Conservation (phyloP, 1,140 invertebrate genomes). For the Drosophila pruinosa region DNA sequence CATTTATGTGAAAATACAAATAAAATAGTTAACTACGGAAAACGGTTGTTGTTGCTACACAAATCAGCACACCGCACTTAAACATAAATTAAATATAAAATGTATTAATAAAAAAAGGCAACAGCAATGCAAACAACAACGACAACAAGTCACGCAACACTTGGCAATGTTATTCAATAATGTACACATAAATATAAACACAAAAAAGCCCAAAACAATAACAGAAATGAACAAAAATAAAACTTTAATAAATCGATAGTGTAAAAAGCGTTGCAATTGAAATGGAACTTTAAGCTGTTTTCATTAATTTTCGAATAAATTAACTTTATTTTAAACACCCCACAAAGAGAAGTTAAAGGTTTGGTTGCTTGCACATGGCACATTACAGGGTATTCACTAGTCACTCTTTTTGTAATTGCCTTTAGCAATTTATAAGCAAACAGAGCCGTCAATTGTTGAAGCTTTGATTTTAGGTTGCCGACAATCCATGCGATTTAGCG, state of each 20-base stretch:
- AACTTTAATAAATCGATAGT: not conserved
- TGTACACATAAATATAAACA: constrained; percentile 35
- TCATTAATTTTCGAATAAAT: constrained; percentile 66
- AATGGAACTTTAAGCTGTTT: constrained; percentile 39
- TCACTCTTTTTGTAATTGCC: constrained; percentile 4
- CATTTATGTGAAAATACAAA: constrained; percentile 18
- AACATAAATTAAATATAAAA: constrained; percentile 17
- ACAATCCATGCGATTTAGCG: constrained; percentile 9
- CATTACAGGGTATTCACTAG: not conserved
- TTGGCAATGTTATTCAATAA: constrained; percentile 35
- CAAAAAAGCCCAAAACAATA: constrained; percentile 18
- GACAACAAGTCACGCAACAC: not conserved
- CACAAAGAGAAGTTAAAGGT: not conserved
- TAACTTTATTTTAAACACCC: constrained; percentile 45
- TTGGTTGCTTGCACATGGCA: not conserved
- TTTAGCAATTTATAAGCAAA: constrained; percentile 27
- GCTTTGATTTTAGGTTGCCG: constrained; percentile 38
- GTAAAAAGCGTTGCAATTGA: constrained; percentile 38
- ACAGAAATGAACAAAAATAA: not conserved
- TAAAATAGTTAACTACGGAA: constrained; percentile 21
- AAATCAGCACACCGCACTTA: constrained; percentile 13
- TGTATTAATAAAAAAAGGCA: constrained; percentile 1
- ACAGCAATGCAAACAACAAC: not conserved
- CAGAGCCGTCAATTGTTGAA: constrained; percentile 40
- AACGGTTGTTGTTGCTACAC: not conserved